These are phyloP conservation scores for Rugalucina vietnamica DNA, from an alignment of 2,888 invertebrate species.

Conservation along the genomic window DNA sequence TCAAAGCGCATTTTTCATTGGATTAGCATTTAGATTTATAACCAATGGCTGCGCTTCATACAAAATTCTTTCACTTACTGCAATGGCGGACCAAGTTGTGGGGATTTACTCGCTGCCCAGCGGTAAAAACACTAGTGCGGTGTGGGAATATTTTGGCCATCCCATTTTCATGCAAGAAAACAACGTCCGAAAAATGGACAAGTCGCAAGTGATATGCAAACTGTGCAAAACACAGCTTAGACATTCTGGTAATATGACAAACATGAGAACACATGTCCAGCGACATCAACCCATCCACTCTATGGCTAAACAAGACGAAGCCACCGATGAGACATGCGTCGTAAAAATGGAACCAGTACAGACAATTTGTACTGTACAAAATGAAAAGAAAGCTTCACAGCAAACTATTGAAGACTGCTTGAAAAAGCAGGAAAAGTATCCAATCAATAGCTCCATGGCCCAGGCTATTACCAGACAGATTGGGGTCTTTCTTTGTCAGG, in stretches of 20 bases:
- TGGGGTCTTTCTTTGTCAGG: background rate
- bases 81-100: background rate
- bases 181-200: background rate
- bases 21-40: background rate
- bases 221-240: background rate
- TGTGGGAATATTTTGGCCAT: background rate
- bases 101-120: background rate
- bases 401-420: background rate
- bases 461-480: background rate
- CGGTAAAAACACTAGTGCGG: background rate
- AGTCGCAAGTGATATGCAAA: background rate
- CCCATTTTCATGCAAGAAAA: background rate
- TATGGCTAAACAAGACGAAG: background rate
- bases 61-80: too few species aligned
- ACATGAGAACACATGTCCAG: background rate
- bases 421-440: conserved; percentile 4
- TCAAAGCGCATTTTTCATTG: too few species aligned
- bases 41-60: background rate
- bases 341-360: background rate
- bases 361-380: background rate
- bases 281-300: background rate
- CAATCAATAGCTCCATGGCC: background rate
- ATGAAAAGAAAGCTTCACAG: background rate
- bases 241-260: background rate
- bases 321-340: background rate